A percentile compares a stretch with the other conserved stretches of the same genome.
phyloP scores from a whole-genome alignment of 1,140 invertebrate species.

The Dendrolimus kikuchii region DNA sequence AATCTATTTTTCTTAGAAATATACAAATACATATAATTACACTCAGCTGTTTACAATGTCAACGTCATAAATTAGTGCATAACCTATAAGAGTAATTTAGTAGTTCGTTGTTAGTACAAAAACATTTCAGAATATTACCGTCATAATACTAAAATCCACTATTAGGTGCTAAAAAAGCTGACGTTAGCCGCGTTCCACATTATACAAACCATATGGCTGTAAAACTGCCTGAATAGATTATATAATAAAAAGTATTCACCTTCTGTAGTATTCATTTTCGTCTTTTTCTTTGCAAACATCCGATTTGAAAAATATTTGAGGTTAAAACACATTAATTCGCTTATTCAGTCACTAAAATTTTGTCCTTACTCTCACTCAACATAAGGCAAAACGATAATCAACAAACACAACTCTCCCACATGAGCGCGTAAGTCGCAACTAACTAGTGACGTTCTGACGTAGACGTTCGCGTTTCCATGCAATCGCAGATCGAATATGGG shows the following conservation, averaged over 20 bases:
- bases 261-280: slow-evolving; percentile 43
- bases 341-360: slow-evolving; percentile 16
- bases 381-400: slow-evolving; percentile 20
- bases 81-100: too few species aligned
- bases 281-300: slow-evolving; percentile 15
- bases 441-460: slow-evolving; percentile 15
- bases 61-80: too few species aligned
- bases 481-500: slow-evolving; percentile 15
- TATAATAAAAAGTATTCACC: slow-evolving; percentile 46
- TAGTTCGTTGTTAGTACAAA: too few species aligned
- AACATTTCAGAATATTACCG: too few species aligned
- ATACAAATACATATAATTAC: too few species aligned
- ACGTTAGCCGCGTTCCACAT: slow-evolving; percentile 40
- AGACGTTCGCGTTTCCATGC: slow-evolving; percentile 6
- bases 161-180: slow-evolving; percentile 9
- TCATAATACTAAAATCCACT: too few species aligned
- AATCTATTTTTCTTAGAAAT: too few species aligned
- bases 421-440: slow-evolving; percentile 62
- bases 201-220: slow-evolving; percentile 29
- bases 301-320: slow-evolving; percentile 2
- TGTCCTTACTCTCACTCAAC: slow-evolving; percentile 46
- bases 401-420: slow-evolving; percentile 42
- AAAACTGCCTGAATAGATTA: slow-evolving; percentile 27
- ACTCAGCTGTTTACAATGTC: too few species aligned
- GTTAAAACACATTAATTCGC: slow-evolving; percentile 10